These are phyloP conservation scores for Erpetoichthys calabaricus DNA, from an alignment of 2,797 vertebrate species.

Conservation along the genomic window DNA sequence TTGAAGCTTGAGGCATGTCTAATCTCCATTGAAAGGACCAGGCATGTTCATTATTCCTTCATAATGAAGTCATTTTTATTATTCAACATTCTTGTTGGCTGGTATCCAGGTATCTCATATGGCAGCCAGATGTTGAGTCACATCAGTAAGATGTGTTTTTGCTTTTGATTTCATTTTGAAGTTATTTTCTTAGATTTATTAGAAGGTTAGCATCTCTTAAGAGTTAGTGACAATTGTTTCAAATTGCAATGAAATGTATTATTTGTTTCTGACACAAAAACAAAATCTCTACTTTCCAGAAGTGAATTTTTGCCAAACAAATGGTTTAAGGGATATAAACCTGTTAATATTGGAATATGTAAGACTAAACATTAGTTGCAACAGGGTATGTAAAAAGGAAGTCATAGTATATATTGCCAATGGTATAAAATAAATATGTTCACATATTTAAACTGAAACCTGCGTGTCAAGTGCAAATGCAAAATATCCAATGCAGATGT, in stretches of 20 bases:
- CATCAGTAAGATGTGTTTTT: constrained; percentile 2
- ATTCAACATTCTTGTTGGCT: not conserved
- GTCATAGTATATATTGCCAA: too few relatives aligned
- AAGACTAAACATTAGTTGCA: too few relatives aligned
- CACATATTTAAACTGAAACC: constrained; percentile 31
- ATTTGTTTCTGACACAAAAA: not conserved
- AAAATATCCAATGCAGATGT: constrained; percentile 27
- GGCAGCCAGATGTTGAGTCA: not conserved
- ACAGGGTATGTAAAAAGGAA: too few relatives aligned
- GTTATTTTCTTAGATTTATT: constrained; percentile 13
- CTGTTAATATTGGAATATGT: too few relatives aligned
- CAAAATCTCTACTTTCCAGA: too few relatives aligned
- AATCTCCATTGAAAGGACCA: too few relatives aligned
- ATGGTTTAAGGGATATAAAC: too few relatives aligned
- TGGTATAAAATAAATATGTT: too few relatives aligned
- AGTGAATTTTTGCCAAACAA: too few relatives aligned
- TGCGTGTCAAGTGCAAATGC: constrained; percentile 33
- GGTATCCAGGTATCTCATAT: not conserved
- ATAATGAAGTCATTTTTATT: constrained; percentile 1
- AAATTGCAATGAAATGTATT: constrained; percentile 6
- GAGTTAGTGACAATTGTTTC: constrained; percentile 1
- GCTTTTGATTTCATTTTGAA: constrained; percentile 17
- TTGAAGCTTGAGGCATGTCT: too few relatives aligned
- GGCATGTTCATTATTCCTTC: not conserved
- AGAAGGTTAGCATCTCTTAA: not conserved